Percentiles rank a stretch among this genome's conserved stretches.
phyloP scores from a whole-genome alignment of 2,888 invertebrate species.

The Epirrita christyi region DNA sequence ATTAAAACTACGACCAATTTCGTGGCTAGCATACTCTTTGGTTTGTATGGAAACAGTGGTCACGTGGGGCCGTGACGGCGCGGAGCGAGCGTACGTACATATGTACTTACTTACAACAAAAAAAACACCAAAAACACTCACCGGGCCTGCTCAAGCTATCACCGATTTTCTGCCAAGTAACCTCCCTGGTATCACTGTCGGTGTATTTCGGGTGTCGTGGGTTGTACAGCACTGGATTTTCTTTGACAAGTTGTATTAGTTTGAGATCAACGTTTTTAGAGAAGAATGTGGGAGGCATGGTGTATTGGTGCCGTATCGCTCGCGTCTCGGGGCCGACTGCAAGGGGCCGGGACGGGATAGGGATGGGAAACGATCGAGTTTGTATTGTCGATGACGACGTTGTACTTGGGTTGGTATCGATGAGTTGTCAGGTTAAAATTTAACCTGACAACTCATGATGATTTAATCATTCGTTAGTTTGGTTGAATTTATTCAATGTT shows the following conservation, averaged over 20 bases:
- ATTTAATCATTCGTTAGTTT: too few species aligned
- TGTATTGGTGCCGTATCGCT: slow-evolving; percentile 20
- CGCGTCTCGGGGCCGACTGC: slow-evolving; percentile 33
- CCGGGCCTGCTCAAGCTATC: slow-evolving; percentile 66
- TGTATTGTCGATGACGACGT: slow-evolving; percentile 4
- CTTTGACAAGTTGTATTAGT: slow-evolving; percentile 63
- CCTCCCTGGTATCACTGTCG: slow-evolving; percentile 66
- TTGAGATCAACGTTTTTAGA: slow-evolving; percentile 63
- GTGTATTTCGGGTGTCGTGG: slow-evolving; percentile 63
- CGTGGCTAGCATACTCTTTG: too few species aligned
- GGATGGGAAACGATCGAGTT: slow-evolving; percentile 24
- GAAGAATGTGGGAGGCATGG: slow-evolving; percentile 65
- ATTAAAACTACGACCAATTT: too few species aligned
- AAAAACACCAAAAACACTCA: slow-evolving; percentile 48
- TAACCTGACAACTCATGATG: too few species aligned
- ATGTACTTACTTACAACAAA: neutral
- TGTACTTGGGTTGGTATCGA: neutral
- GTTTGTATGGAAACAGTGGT: too few species aligned
- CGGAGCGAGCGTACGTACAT: too few species aligned
- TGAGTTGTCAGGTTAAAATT: too few species aligned
- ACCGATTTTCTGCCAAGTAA: slow-evolving; percentile 75
- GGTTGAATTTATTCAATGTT: too few species aligned
- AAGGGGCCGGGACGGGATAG: slow-evolving; percentile 37
- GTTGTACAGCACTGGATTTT: slow-evolving; percentile 65
- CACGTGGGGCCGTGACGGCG: too few species aligned